A percentile compares a stretch with the other conserved stretches of the same genome.
phyloP scores from a whole-genome alignment of 2,113 vertebrate species.

The Lutjanus erythropterus region DNA sequence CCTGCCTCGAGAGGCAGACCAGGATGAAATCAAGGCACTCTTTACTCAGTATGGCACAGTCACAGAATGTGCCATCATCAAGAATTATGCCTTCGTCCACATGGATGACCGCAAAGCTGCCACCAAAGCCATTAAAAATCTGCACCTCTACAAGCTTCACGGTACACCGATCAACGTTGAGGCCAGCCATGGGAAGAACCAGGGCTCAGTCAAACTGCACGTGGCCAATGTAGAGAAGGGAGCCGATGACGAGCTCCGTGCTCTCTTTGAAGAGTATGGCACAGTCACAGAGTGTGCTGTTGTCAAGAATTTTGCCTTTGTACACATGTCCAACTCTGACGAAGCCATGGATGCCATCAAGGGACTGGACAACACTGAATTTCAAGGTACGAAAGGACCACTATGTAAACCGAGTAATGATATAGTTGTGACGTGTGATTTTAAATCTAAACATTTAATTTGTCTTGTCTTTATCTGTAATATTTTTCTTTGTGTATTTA shows the following conservation, averaged over 20 bases:
- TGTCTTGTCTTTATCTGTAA: not conserved
- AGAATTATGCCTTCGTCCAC: constrained; percentile 88
- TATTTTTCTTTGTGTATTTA: constrained; percentile 69
- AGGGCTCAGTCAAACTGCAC: constrained; percentile 85
- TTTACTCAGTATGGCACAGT: constrained; percentile 84
- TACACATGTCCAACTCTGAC: constrained; percentile 88
- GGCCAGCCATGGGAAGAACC: constrained; percentile 86
- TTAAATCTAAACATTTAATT: not conserved
- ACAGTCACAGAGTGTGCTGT: constrained; percentile 85
- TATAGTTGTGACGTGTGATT: rapidly evolving
- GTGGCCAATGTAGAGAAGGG: constrained; percentile 87
- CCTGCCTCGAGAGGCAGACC: constrained; percentile 82
- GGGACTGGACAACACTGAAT: constrained; percentile 86
- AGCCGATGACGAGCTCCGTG: constrained; percentile 82
- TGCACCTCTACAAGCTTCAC: constrained; percentile 86
- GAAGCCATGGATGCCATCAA: constrained; percentile 89
- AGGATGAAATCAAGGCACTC: constrained; percentile 84
- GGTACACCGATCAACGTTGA: constrained; percentile 87
- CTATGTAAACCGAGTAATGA: not conserved
- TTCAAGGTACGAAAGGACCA: constrained; percentile 76
- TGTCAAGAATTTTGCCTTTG: constrained; percentile 89
- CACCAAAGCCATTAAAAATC: constrained; percentile 85
- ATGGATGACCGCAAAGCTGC: constrained; percentile 88
- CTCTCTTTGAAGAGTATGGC: constrained; percentile 87
- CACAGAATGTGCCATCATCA: constrained; percentile 87